Evolutionary conservation across 2,888 invertebrate species (phyloP), one percentile per base, ranked within the genome.

Genomic region (Agrotis ipsilon): DNA sequence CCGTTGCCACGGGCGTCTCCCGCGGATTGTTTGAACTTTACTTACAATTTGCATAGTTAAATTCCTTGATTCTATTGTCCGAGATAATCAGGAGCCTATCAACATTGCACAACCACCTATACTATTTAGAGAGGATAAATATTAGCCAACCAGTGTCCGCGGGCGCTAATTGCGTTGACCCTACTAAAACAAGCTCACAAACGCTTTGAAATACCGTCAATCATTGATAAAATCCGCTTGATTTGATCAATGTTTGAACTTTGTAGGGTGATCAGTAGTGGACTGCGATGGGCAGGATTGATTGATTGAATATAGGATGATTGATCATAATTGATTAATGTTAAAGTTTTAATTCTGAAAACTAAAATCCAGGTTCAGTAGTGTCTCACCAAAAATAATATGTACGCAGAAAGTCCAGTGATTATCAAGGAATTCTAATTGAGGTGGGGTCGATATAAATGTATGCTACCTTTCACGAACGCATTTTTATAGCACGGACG

Each of bases 151-250:
- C 14, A 72, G 39, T 72, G 39, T 78, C 49, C 19, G 51, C 55
- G 45, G 24, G 48, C 13, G 49, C 60, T 74, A 65, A 75, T 75
- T 74, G 51, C 46, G 55, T 57, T 74, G 80, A 74, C 66, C 75
- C 21, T 16, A 64, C 79, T 49, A 48, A 48, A 79, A 60, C 75
- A 65, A 24, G 21, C 57, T 49, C 49, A 13, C 65, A 55, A 65
- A 60, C 39, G 74, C 79, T 75, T 75, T 48, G 59, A 62, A 75
- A 78, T 72, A 45, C 78, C 63, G 51, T 52, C 65, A 79, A 54
- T 73, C 79, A 73, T 64, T 75, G 62, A 72, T 52, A 51, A 78
- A 57, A 51, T 72, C 27, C 48, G 58, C 19, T 59, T 16, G 27
- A 24, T 52, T 43, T 58, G 24, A 75, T 78, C 58, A 73, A 59